A percentile compares a stretch with the other conserved stretches of the same genome.
These are phyloP conservation scores for Propithecus deckenii DNA, from an alignment of 2,797 vertebrate genomes.

Conservation along the genomic window DNA sequence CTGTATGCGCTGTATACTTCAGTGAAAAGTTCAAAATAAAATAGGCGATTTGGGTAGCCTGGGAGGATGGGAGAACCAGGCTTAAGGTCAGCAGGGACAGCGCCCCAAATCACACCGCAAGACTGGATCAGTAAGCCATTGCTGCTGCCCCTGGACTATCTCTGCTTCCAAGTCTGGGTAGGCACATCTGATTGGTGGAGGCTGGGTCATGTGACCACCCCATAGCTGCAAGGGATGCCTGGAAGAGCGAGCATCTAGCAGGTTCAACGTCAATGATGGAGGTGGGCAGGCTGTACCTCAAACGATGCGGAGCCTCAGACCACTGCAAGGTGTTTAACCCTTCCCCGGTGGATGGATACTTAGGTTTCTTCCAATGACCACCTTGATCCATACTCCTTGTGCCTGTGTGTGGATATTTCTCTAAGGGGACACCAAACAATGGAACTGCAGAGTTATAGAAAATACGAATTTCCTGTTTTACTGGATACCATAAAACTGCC, in stretches of 20 bases:
- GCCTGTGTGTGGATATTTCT: background rate
- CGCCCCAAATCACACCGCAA: background rate
- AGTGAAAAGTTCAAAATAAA: background rate
- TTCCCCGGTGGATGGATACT: background rate
- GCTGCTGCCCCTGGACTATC: background rate
- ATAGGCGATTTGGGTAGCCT: background rate
- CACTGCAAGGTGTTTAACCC: background rate
- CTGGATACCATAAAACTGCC: background rate
- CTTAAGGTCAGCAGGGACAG: background rate
- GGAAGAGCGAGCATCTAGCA: background rate
- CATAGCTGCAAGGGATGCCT: background rate
- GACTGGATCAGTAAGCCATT: background rate
- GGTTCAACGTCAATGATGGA: rapidly evolving
- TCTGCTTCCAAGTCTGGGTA: background rate
- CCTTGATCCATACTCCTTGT: background rate
- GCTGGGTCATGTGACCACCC: background rate
- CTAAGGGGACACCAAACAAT: background rate
- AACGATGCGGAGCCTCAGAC: background rate
- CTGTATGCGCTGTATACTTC: background rate
- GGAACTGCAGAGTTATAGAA: background rate
- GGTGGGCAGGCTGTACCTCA: background rate
- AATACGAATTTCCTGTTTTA: background rate
- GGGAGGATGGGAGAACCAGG: background rate
- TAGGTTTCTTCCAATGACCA: background rate
- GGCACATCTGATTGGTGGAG: background rate